Base-by-base conservation (phyloP, 2,888 invertebrate genomes). In the Hanleya hanleyi region DNA sequence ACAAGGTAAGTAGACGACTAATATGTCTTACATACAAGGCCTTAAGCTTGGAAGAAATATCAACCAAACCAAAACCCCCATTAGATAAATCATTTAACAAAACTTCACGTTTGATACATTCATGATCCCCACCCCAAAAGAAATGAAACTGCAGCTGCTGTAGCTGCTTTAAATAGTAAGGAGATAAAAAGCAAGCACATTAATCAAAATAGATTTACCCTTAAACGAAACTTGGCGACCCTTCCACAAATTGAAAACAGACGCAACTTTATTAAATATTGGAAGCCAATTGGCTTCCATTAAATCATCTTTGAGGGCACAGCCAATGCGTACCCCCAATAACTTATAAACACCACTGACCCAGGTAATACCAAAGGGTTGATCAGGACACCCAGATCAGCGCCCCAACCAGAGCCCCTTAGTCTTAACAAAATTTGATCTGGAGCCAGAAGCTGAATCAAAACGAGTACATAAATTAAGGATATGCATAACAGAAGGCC, bases 381-480 rank as follows among this genome's bases (percentile, higher is more conserved):
- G 57, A 9, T 57, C 57, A 9, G 12, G 7, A 9, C 12, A 29
- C 12, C 22, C 22, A 9, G 75, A 72, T 77, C 74, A 79, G 69
- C 76, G 75, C 1, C 79, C 77, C 41, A 74, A 38, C 65, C 50
- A 79, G 32, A 77, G 32, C 3, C 77, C 77, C 37, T 70, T 70
- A n/a, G 75, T 70, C 68, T 79, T 79, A 22, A 49, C 49, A 61
- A 73, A 68, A 69, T 77, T 76, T 0, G 73, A 32, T 70, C 73
- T 78, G 3, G 78, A 70, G 29, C 75, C 77, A 1, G 75, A 75
- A 22, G 67, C 62, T 32, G 50, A 61, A 18, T 36, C 64, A 51
- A 62, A 70, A n/a, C 47, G 41, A 15, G 29, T 29, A 22, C 66
- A 71, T 57, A 62, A 67, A 35, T 71, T 47, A 22, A 67, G 33